Conservation (phyloP, 2,888 invertebrate species). For the Steinernema scapterisci region DNA sequence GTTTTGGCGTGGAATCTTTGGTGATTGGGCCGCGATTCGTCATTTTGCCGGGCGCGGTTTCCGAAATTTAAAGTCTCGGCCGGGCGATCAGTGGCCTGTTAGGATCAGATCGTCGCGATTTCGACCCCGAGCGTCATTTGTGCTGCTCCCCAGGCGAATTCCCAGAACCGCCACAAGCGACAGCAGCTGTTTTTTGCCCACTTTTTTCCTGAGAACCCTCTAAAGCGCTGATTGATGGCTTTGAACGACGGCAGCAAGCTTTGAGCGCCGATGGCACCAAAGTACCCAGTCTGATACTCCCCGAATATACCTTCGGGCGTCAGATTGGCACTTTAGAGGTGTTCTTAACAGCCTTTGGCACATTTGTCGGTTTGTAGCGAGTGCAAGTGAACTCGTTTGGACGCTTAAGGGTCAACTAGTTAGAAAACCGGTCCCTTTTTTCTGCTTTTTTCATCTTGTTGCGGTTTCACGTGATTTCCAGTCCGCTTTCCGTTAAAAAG, state of each 20-base stretch:
- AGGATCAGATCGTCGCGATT: no score
- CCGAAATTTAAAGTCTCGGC: no score
- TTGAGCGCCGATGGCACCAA: neutral
- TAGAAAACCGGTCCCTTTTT: no score
- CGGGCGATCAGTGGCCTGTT: no score
- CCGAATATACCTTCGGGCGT: neutral
- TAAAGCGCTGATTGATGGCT: conserved; percentile 10
- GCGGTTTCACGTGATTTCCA: no score
- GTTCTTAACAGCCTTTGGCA: no score
- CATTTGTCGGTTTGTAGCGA: neutral
- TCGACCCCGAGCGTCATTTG: neutral
- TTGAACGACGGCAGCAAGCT: conserved; percentile 1
- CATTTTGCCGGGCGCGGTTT: no score
- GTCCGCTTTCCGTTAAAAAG: no score
- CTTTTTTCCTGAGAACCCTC: neutral
- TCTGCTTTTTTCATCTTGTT: no score
- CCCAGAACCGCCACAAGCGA: neutral
- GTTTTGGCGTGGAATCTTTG: neutral
- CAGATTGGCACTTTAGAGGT: neutral
- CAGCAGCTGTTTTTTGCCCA: conserved; percentile 22
- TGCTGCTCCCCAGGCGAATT: neutral
- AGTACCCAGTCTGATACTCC: conserved; percentile 8
- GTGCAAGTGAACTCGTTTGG: neutral
- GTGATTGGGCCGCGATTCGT: neutral
- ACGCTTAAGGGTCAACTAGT: neutral